phyloP scores from a whole-genome alignment of 92 coral and sea anemone species.

The Parazoanthus swiftii region DNA sequence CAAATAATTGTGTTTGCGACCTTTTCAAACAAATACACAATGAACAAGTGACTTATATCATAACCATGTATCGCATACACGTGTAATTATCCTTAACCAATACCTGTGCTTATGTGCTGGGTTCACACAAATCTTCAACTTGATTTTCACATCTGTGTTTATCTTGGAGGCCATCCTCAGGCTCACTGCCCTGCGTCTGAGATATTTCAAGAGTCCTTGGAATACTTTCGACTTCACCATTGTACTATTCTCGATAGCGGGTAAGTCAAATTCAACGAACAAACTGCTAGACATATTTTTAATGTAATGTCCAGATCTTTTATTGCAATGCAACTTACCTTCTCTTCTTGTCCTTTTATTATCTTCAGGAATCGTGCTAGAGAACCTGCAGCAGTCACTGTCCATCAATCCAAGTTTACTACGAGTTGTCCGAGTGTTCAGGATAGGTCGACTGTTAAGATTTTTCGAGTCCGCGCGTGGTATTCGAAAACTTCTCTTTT shows the following conservation, averaged over 20 bases:
- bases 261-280: slow-evolving; percentile 48
- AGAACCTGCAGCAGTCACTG: slow-evolving; percentile 56
- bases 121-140: slow-evolving; percentile 77
- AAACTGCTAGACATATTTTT: background rate
- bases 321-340: background rate
- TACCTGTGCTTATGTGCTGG: slow-evolving; percentile 52
- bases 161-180: slow-evolving; percentile 85
- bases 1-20: too few species aligned
- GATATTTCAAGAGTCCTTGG: slow-evolving; percentile 84
- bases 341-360: background rate
- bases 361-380: slow-evolving; percentile 71
- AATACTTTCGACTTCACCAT: slow-evolving; percentile 87
- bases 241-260: slow-evolving; percentile 80
- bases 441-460: slow-evolving; percentile 88
- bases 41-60: background rate
- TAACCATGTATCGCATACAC: background rate
- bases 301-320: background rate
- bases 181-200: slow-evolving; percentile 77
- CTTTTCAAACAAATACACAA: background rate
- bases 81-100: slow-evolving; percentile 64
- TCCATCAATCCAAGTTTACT: slow-evolving; percentile 85
- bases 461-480: slow-evolving; percentile 94
- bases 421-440: slow-evolving; percentile 88
- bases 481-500: slow-evolving; percentile 82
- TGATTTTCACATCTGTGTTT: slow-evolving; percentile 81